Conservation (phyloP, 2,888 invertebrate species). For the Drosophila antonietae region DNA sequence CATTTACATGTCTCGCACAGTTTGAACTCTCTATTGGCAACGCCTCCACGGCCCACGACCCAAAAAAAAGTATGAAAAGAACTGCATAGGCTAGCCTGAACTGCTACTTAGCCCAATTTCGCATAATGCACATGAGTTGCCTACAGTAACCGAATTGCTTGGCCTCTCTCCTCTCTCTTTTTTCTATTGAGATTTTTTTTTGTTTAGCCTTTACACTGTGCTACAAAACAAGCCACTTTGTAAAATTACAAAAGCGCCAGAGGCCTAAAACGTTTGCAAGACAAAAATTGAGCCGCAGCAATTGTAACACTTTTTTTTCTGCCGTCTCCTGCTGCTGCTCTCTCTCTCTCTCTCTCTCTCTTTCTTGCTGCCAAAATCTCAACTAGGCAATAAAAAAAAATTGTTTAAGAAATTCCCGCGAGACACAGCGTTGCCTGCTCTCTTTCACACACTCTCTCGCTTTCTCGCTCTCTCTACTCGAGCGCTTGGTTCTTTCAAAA, state of each 20-base stretch:
- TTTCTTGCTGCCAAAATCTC: conserved; percentile 28
- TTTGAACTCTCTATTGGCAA: conserved; percentile 27
- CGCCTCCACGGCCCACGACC: conserved; percentile 20
- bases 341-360: background rate
- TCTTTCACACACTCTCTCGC: background rate
- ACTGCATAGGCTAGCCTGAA: conserved; percentile 30
- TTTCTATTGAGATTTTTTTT: background rate
- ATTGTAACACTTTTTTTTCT: conserved; percentile 64
- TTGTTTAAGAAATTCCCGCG: conserved; percentile 66
- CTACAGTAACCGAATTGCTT: conserved; percentile 1
- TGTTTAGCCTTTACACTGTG: conserved; percentile 6
- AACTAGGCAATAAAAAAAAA: conserved; percentile 41
- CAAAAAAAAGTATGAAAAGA: conserved; percentile 1
- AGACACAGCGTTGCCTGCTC: conserved; percentile 41
- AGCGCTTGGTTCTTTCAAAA: conserved; percentile 32
- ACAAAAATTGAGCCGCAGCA: conserved; percentile 66
- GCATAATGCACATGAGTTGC: conserved; percentile 74
- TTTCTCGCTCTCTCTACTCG: background rate
- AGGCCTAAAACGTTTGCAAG: conserved; percentile 45
- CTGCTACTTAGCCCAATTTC: conserved; percentile 77
- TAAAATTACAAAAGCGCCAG: conserved; percentile 46
- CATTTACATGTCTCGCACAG: conserved; percentile 63
- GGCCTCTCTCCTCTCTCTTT: background rate
- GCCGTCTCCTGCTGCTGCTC: background rate
- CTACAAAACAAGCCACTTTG: conserved; percentile 5